Evolutionary conservation across 2,797 vertebrate species (phyloP), one percentile per base, ranked within the genome.

Genomic region (Podarcis lilfordi): DNA sequence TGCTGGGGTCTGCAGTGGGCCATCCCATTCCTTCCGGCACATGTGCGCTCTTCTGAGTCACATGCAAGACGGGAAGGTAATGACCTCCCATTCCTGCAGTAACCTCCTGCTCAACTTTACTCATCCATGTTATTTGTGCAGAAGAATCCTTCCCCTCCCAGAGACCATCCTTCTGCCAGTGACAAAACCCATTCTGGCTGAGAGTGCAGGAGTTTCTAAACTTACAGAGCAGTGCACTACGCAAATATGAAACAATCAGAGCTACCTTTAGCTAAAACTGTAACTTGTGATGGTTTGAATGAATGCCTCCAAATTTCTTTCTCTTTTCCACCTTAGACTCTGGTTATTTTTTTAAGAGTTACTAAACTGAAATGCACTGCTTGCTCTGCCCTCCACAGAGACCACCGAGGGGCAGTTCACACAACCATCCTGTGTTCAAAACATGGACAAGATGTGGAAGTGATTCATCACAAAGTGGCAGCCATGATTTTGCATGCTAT

Each of bases 21-120:
- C 68, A 76, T 50, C 82, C 61, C 77, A 59, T 59, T 69, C 86
- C 82, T 69, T 80, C 82, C 69, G 23, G 23, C 27, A 85, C 78
- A 77, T 35, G 37, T 81, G 64, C 59, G 17, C 55, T 43, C 35
- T 23, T 32, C 50, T 75, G 77, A 75, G 69, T 59, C 86, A 76
- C 43, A 35, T 85, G 77, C 19, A 76, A 43, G 43, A 76, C 50
- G 59, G 17, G 80, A 87, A 83, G 75, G 74, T 29, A 82, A 69
- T 40, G 40, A 55, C 84, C 79, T 86, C 40, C 84, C 40, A n/a
- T 68, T 61, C 17, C 50, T 71, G n/a, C 76, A 40, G 29, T 40
- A 75, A 84, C 77, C 40, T 84, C 66, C 40, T 17, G 55, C 25
- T 83, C 50, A 85, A 74, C n/a, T 80, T 50, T 85, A 5, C 5